Evolutionary conservation across 2,888 invertebrate species (phyloP).

Genomic region (Lissonota sp.): DNA sequence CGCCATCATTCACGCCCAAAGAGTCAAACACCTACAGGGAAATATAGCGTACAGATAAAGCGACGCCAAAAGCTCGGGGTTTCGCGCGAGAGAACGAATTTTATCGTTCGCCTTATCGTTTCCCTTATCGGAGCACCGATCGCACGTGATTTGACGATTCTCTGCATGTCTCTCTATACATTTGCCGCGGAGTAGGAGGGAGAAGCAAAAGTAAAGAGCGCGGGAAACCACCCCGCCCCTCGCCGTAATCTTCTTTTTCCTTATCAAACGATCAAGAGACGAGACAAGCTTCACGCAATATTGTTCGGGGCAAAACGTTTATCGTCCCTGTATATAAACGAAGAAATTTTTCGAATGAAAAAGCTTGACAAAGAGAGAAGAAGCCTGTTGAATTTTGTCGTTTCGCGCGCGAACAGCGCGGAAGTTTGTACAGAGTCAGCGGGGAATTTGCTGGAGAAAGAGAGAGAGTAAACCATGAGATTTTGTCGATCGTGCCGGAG

Average conservation of each 20-base stretch:
- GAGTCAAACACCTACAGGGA: background rate
- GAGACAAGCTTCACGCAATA: constrained; percentile 19
- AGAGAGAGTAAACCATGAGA: background rate
- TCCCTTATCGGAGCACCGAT: constrained; percentile 28
- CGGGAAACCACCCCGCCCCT: too few relatives aligned
- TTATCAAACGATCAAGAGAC: constrained; percentile 49
- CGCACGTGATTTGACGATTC: constrained; percentile 46
- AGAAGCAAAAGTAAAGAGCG: too few relatives aligned
- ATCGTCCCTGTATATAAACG: constrained; percentile 13
- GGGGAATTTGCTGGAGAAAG: background rate
- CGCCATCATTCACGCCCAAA: constrained; percentile 13
- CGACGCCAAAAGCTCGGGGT: background rate
- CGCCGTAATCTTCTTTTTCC: constrained; percentile 4
- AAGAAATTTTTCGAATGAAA: background rate
- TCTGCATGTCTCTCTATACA: background rate
- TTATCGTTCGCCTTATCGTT: constrained; percentile 44
- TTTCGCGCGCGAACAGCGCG: background rate
- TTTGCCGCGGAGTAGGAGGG: too few relatives aligned
- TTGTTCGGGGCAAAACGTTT: constrained; percentile 32
- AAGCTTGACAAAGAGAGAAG: constrained; percentile 7
- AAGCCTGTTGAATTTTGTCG: constrained; percentile 53
- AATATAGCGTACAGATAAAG: constrained; percentile 6
- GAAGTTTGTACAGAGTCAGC: constrained; percentile 20
- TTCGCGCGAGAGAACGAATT: constrained; percentile 18
- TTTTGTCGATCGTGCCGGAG: background rate